Evolutionary conservation across 2,113 vertebrate species (phyloP).

Genomic region (Labeo rohita): DNA sequence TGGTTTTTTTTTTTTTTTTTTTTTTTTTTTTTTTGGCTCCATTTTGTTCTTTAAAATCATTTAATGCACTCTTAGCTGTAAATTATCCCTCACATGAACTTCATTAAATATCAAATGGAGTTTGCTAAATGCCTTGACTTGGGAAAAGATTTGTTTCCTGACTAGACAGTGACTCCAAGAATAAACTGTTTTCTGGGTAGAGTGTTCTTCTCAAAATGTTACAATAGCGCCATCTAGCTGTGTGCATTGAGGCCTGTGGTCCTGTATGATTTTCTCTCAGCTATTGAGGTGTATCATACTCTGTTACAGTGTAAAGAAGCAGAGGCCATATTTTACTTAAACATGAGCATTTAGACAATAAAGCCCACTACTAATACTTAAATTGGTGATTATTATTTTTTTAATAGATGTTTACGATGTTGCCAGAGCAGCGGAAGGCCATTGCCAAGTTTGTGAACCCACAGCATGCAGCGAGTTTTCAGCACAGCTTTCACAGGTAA

Average conservation of each 20-base stretch:
- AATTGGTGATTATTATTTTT: neutral
- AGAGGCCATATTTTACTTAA: neutral
- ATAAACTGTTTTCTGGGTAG: neutral
- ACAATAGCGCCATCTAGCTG: constrained; percentile 36
- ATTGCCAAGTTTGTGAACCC: constrained; percentile 90
- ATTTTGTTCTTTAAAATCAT: neutral
- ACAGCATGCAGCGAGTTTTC: constrained; percentile 89
- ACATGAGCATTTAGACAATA: neutral
- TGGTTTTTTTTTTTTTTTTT: no score
- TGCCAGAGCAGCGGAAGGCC: constrained; percentile 95
- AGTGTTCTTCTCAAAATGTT: no score
- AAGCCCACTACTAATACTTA: neutral
- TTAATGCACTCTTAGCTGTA: neutral
- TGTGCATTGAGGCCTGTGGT: neutral
- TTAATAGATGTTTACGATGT: constrained; percentile 91
- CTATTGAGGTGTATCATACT: neutral
- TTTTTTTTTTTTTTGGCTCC: neutral
- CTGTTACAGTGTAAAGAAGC: neutral
- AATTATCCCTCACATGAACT: neutral
- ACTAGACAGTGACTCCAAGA: neutral
- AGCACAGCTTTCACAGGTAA: constrained; percentile 97
- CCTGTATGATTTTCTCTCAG: neutral
- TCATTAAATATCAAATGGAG: neutral
- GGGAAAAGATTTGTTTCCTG: neutral
- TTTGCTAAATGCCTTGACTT: neutral